Conservation (phyloP, 35 echinoderm and acorn worm species). For the Antedon bifida region DNA sequence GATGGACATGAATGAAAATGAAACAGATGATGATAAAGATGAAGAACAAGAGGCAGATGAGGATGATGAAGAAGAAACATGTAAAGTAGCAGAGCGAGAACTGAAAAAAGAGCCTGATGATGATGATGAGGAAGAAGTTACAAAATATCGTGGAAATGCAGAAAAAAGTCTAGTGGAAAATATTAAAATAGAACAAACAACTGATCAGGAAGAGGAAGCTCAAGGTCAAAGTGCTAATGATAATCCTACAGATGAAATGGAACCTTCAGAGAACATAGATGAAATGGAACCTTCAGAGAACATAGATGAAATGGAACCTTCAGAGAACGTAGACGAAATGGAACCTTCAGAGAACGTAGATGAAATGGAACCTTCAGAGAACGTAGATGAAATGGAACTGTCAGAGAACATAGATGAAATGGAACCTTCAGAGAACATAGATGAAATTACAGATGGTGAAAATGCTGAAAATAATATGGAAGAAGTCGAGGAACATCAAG, state of each 20-base stretch:
- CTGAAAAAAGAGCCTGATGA: neutral
- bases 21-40: neutral
- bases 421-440: too few relatives aligned
- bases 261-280: too few relatives aligned
- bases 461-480: neutral
- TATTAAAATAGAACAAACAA: neutral
- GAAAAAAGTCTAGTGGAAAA: neutral
- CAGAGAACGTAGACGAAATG: too few relatives aligned
- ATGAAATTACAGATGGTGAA: neutral
- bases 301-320: too few relatives aligned
- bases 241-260: neutral
- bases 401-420: neutral
- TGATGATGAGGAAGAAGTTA: neutral
- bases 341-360: too few relatives aligned
- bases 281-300: too few relatives aligned
- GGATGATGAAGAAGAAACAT: neutral
- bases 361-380: too few relatives aligned
- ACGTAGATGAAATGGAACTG: too few relatives aligned
- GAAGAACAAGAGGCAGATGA: neutral
- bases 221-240: neutral
- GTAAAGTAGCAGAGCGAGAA: neutral
- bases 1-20: neutral
- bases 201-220: neutral
- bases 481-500: neutral
- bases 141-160: neutral